phyloP scores from a whole-genome alignment of 2,888 invertebrate species.

The Mesopsocus fuscifrons region DNA sequence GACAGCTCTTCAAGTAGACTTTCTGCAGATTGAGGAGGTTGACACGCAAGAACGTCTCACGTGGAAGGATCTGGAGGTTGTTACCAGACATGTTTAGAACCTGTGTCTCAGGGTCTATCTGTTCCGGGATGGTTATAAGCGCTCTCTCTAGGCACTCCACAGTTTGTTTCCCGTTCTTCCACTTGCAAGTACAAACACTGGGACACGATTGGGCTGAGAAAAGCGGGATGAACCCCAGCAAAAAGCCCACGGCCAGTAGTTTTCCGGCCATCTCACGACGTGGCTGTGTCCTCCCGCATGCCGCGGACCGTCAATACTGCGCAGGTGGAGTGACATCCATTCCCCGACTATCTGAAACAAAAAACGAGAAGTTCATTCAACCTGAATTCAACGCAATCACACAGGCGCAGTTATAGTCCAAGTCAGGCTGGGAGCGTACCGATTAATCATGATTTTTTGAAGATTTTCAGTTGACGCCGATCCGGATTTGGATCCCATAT shows the following conservation, averaged over 20 bases:
- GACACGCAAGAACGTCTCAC: constrained; percentile 58
- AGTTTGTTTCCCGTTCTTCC: constrained; percentile 83
- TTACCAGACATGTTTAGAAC: constrained; percentile 73
- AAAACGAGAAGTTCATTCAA: too few species aligned
- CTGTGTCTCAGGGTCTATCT: constrained; percentile 67
- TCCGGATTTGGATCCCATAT: too few species aligned
- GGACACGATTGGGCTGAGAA: constrained; percentile 39
- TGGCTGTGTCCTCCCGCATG: not conserved
- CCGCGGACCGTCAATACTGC: not conserved
- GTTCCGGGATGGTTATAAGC: constrained; percentile 54
- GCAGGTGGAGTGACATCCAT: not conserved
- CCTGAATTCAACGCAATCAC: too few species aligned
- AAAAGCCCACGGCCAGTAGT: not conserved
- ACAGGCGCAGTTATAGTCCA: too few species aligned
- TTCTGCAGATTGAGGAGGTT: constrained; percentile 72
- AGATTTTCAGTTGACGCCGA: too few species aligned
- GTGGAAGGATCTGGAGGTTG: constrained; percentile 50
- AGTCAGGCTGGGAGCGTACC: too few species aligned
- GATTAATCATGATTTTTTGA: too few species aligned
- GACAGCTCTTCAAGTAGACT: constrained; percentile 61
- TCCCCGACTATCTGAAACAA: not conserved
- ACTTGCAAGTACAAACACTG: constrained; percentile 65
- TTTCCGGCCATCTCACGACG: not conserved
- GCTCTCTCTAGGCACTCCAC: constrained; percentile 71
- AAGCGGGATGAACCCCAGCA: constrained; percentile 1